Evolutionary conservation across 2,113 vertebrate species (phyloP), one percentile per base, ranked within the genome.

Genomic region (Megatriorchis doriae): DNA sequence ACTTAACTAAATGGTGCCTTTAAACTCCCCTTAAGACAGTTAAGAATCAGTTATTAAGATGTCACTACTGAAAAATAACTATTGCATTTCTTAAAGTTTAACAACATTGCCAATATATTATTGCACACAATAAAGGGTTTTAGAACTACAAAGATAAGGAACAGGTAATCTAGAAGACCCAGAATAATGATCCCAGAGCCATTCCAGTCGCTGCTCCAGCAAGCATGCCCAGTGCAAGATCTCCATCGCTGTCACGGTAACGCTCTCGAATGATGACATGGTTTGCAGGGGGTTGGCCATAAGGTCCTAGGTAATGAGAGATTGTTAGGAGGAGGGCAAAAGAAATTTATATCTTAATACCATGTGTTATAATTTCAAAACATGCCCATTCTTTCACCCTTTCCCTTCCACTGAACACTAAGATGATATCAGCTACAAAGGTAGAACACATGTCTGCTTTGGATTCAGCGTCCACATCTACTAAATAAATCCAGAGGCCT

Each of bases 131-230:
- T 89, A 92, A 91, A 94, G 79, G 81, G 73, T 70, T 95, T 90
- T 90, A 94, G 88, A 97, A 96, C 97, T 97, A 95, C 96, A 94
- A 90, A 96, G 61, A 52, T 55, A 67, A 88, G 79, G 89, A 91
- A 47, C 1, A 8, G 36, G 78, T 90, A 90, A 65, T 67, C 97
- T 99, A 99, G 96, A 99, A 99, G 92, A 99, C 99, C 89, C 99
- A 99, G 94, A 99, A 99, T 63, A 99, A 98, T 13, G 99, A 99
- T 40, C 99, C 99, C 12, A 99, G 96, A 42, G 99, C 99, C 98
- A 99, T 98, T 94, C 99, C 99, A 3, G 99, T 99, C 0, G 99
- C 99, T 23, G 99, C 99, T 90, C 99, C 99, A 16, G 99, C 99
- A 11, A 99, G 98, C 99, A 99, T 99, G 78, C 99, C 99, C 95